Conservation (phyloP, 2,888 invertebrate genomes). For the Tachina lurida region DNA sequence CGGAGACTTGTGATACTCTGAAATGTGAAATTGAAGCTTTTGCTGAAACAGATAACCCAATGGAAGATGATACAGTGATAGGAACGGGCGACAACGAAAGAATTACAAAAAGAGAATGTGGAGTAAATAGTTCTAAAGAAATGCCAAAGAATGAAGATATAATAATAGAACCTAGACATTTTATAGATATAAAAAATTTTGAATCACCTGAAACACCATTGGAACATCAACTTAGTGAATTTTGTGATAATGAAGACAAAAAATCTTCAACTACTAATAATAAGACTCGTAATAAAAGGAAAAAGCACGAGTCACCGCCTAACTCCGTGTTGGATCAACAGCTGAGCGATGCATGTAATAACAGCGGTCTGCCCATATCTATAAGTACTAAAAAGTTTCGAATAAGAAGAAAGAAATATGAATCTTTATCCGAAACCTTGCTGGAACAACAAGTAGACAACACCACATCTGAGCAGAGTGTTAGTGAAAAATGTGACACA, state of each 20-base stretch:
- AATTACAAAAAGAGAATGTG: not conserved
- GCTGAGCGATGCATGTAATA: not conserved
- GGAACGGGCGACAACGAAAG: not conserved
- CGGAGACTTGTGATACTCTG: not conserved
- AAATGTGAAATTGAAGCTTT: constrained; percentile 2
- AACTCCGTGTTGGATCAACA: not conserved
- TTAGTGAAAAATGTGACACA: not conserved
- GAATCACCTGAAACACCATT: not conserved
- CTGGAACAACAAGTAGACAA: not conserved
- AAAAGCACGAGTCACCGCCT: not conserved
- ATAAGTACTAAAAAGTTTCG: not conserved
- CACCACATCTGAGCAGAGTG: not conserved
- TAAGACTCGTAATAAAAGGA: constrained; percentile 7
- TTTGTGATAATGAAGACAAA: not conserved
- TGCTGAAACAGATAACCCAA: not conserved
- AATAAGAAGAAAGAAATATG: not conserved
- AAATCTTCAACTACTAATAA: not conserved
- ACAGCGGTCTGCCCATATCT: not conserved
- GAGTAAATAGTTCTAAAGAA: not conserved
- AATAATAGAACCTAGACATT: not conserved
- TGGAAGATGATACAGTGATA: not conserved
- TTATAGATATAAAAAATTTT: not conserved
- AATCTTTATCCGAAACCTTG: not conserved
- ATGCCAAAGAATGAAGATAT: not conserved
- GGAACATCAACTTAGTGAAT: not conserved